Evolutionary conservation across 1,140 invertebrate species (phyloP).

Genomic region (Dufourea novaeangliae): DNA sequence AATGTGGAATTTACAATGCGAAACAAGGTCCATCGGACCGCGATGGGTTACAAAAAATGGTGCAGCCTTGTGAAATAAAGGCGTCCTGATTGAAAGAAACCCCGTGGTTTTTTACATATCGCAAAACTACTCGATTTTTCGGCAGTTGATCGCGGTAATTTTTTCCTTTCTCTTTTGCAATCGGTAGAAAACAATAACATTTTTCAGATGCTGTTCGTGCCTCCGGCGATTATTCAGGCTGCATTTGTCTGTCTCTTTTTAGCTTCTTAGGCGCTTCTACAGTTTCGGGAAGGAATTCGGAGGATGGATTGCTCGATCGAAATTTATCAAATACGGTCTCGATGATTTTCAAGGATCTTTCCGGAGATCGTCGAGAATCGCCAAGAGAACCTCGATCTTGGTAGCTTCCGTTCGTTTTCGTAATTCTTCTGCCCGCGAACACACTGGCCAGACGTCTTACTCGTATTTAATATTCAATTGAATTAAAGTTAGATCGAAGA

Average conservation of each 20-base stretch:
- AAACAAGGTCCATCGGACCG: not conserved
- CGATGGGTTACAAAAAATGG: not conserved
- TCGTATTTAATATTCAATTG: not conserved
- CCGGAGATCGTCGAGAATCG: conserved; percentile 29
- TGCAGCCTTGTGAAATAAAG: not conserved
- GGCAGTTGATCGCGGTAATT: conserved; percentile 61
- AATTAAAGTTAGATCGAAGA: conserved; percentile 2
- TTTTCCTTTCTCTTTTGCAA: not conserved
- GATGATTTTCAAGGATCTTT: conserved; percentile 35
- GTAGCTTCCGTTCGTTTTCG: not conserved
- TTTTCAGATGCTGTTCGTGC: not conserved
- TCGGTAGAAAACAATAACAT: conserved; percentile 59
- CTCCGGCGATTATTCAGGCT: not conserved
- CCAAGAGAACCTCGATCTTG: conserved; percentile 9
- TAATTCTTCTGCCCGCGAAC: not conserved
- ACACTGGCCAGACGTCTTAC: not conserved
- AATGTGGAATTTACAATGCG: not conserved
- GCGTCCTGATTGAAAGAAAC: not conserved
- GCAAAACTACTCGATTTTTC: conserved; percentile 49
- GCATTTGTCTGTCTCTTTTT: not conserved
- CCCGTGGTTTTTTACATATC: conserved; percentile 11
- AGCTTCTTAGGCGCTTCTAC: not conserved
- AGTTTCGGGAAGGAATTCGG: not conserved
- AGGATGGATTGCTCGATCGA: not conserved
- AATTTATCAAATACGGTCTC: not conserved